Evolutionary conservation across 30 jellyfish, hydroid and myxozoan genomes (phyloP), one percentile per base, ranked within the genome.

Genomic region (Nemopilema nomurai): DNA sequence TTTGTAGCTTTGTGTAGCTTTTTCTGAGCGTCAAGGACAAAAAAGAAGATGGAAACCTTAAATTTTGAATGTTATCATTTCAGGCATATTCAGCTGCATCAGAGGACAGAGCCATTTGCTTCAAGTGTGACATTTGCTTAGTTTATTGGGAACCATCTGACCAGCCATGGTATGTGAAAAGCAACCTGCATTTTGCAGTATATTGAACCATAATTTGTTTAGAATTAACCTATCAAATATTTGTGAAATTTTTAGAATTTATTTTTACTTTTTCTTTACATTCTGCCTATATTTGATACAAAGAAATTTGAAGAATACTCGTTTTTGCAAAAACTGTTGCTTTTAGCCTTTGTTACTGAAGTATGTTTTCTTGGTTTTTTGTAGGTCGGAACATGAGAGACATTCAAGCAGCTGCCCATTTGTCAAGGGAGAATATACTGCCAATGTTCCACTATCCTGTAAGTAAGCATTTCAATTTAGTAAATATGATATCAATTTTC

Each of bases 131-230:
- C 79, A 96, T 93, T 16, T 87, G 98, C 80, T 87, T 93, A 21
- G 98, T 93, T 18, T 93, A 74, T 26, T 93, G 98, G 98, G 98
- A 93, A 80, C 96, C 98, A 19, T 93, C 98, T 3, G 98, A 93
- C 69, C 98, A 93, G 67, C 98, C 98, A 50, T 93, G 98, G 98
- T 93, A 81, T 23, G 86, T 27, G 6, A 4, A 0, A 29, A 19
- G 33, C 18, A 17, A 20, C 23, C 51, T 67, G 76, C 9, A 23
- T n/a, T n/a, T n/a, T n/a, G n/a, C n/a, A n/a, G n/a, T n/a, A n/a
- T n/a, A n/a, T n/a, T n/a, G n/a, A n/a, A n/a, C n/a, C n/a, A n/a
- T n/a, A n/a, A n/a, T n/a, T n/a, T n/a, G n/a, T n/a, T n/a, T n/a
- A n/a, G n/a, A n/a, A n/a, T n/a, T n/a, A n/a, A n/a, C n/a, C n/a